Evolutionary conservation across 2,888 invertebrate species (phyloP).

Genomic region (Dynastes grantii): DNA sequence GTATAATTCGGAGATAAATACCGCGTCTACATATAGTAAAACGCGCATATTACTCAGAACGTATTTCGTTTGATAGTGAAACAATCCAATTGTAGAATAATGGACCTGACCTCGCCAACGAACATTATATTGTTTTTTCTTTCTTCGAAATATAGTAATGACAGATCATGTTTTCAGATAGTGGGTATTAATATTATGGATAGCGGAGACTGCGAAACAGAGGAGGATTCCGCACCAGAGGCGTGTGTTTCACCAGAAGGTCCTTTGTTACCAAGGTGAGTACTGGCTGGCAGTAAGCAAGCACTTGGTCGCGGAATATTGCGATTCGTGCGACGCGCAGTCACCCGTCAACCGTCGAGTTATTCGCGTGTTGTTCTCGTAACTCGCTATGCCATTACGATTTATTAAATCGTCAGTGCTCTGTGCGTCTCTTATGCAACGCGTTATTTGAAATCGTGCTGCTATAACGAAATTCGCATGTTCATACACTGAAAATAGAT

Average conservation of each 20-base stretch:
- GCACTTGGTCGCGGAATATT: constrained; percentile 48
- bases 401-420: constrained; percentile 60
- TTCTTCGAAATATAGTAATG: constrained; percentile 33
- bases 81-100: constrained; percentile 44
- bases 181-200: constrained; percentile 63
- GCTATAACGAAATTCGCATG: constrained; percentile 5
- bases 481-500: not conserved
- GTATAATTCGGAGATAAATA: constrained; percentile 3
- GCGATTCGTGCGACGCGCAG: constrained; percentile 53
- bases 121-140: constrained; percentile 44
- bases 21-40: not conserved
- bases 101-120: constrained; percentile 52
- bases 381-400: constrained; percentile 53
- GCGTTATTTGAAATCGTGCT: constrained; percentile 32
- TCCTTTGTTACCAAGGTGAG: constrained; percentile 66
- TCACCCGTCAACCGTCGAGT: constrained; percentile 57
- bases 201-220: constrained; percentile 67
- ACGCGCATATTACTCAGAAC: not conserved
- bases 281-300: constrained; percentile 52
- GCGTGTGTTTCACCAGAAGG: constrained; percentile 68
- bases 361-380: constrained; percentile 58
- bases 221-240: constrained; percentile 69
- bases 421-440: constrained; percentile 49
- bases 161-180: constrained; percentile 34
- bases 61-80: constrained; percentile 16